Base-by-base conservation (phyloP, 1,140 invertebrate genomes). In the Probaryconus sp. region DNA sequence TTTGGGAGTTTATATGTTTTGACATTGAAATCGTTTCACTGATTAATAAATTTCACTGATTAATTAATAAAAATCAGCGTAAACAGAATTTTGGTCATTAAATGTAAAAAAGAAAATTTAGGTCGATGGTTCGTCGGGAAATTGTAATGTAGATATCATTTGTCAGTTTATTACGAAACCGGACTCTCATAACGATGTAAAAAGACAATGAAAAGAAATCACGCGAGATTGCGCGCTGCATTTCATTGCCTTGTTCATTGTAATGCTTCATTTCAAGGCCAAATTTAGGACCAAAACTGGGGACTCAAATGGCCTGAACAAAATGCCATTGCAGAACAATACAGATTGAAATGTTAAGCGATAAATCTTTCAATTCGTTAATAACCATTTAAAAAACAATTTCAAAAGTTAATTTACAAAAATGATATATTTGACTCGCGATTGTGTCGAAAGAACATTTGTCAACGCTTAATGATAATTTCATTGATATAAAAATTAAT, bases 131-230 rank as follows among this genome's bases (percentile, higher is more conserved):
- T 56, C 2, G 28, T 26, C 24, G 18, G 38, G 31, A 38, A 61
- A 61, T 61, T 61, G 38, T 53, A 45, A 51, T 37, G 45, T 50
- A 64, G 58, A 45, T 64, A 58, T 37, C 48, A 71, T 61, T 64
- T 28, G 43, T 50, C 35, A 38, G 48, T 63, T 64, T 60, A 65
- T 65, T 72, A 65, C 47, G 51, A 72, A 72, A 64, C 60, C 43
- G 43, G 51, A 71, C 40, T 63, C 58, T 63, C 58, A 14, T 51
- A 56, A 50, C 16, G 16, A 64, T 51, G 58, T 11, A 56, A 71
- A 71, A 71, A 71, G 68, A 71, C 68, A 71, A 71, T 71, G 68
- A 71, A 71, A 71, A 71, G 68, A 71, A 64, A 71, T 71, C 68
- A 71, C 51, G 51, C 68, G 58, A 71, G 68, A 71, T 64, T 64